A percentile compares a stretch with the other conserved stretches of the same genome.
phyloP scores from a whole-genome alignment of 2,888 invertebrate genomes.

The Caprella mutica region DNA sequence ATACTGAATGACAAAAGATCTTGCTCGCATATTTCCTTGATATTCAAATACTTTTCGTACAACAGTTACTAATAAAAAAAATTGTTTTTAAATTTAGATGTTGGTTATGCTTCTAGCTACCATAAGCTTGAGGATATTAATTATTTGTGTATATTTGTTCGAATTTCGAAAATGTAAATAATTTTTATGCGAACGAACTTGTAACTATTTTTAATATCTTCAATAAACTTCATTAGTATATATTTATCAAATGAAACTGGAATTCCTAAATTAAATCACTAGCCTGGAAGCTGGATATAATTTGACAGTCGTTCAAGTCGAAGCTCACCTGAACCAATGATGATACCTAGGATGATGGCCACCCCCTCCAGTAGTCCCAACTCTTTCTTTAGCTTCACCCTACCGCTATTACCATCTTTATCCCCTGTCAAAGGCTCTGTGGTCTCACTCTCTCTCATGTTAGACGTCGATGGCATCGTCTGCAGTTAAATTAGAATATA shows the following conservation, averaged over 20 bases:
- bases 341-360: conserved; percentile 85
- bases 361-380: conserved; percentile 82
- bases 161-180: background rate
- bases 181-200: too few species aligned
- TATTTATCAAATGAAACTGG: too few species aligned
- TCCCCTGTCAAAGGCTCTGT: conserved; percentile 27
- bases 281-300: too few species aligned
- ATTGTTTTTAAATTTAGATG: background rate
- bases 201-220: too few species aligned
- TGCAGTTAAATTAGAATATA: too few species aligned
- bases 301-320: background rate
- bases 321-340: conserved; percentile 69
- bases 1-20: too few species aligned
- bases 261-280: too few species aligned
- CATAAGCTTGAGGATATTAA: background rate
- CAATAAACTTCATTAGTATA: background rate
- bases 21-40: too few species aligned
- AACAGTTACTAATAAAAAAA: background rate
- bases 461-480: conserved; percentile 17
- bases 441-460: conserved; percentile 27
- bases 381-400: conserved; percentile 62
- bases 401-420: background rate
- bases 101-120: background rate
- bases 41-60: too few species aligned
- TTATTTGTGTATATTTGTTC: too few species aligned